These are phyloP conservation scores for Meteorus cinctellus DNA, from an alignment of 2,888 invertebrate species.

Conservation along the genomic window DNA sequence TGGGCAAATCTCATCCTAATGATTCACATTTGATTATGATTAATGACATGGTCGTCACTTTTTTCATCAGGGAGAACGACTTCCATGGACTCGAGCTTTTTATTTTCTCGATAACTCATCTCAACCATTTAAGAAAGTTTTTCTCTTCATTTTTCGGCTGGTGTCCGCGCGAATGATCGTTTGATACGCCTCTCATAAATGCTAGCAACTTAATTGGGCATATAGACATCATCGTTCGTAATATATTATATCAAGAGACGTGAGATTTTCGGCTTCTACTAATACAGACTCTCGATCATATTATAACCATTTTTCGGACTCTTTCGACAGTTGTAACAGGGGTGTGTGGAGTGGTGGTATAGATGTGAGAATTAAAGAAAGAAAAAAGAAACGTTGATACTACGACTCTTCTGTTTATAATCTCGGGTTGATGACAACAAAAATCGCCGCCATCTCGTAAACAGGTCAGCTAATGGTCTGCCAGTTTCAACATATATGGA, in stretches of 20 bases:
- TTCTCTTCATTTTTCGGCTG: neutral
- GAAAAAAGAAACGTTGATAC: neutral
- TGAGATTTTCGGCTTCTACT: conserved; percentile 44
- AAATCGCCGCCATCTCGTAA: conserved; percentile 13
- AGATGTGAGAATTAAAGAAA: neutral
- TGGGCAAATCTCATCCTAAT: conserved; percentile 53
- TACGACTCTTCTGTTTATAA: neutral
- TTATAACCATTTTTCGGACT: conserved; percentile 58
- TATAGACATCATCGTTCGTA: conserved; percentile 52
- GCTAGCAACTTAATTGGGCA: conserved; percentile 48
- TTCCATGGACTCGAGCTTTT: conserved; percentile 32
- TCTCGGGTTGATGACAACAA: neutral
- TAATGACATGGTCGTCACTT: conserved; percentile 49
- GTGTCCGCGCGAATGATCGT: conserved; percentile 14
- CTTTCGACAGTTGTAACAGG: conserved; percentile 55
- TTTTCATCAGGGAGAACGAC: conserved; percentile 29
- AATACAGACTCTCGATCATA: conserved; percentile 51
- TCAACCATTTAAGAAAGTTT: neutral
- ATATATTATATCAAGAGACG: conserved; percentile 51
- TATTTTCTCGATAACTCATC: conserved; percentile 22
- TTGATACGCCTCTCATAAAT: conserved; percentile 5
- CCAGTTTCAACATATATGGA: neutral
- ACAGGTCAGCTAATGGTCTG: neutral
- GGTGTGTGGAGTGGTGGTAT: conserved; percentile 48
- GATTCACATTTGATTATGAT: conserved; percentile 54